Evolutionary conservation across 2,888 invertebrate species (phyloP), one percentile per base, ranked within the genome.

Genomic region (Zele albiditarsus): DNA sequence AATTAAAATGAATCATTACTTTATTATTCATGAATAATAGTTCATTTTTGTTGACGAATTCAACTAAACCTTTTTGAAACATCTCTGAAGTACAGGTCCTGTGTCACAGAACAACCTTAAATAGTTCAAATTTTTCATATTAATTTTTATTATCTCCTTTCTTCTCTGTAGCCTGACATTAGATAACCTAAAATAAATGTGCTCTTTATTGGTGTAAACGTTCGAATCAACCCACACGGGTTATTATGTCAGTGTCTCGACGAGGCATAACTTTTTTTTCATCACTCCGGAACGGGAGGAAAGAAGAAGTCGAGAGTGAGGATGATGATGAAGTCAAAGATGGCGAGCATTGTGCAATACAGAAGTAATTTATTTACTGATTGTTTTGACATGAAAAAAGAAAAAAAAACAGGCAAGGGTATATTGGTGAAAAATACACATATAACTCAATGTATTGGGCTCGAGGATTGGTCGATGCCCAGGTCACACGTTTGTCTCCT

Each of bases 221-320:
- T 58, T 38, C 14, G 42, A 38, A 33, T 27, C 67, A 8, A 46
- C 73, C 73, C 58, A 73, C 73, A 46, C 73, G 42, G 42, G 73
- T 73, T 66, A 67, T 73, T 73, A 73, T 73, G 73, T 73, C 73
- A 73, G 73, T 67, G 67, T 60, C 53, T 53, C 53, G 53, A 23
- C 67, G 42, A 12, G 31, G 28, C 31, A 67, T 67, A 67, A 57
- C 8, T 53, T 53, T 53, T 53, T 53, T 53, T 20, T 6, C 46
- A n/a, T 5, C 46, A n/a, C 46, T 46, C 16, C n/a, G 31, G 20
- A 63, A 38, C 38, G 38, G 38, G 38, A 12, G 38, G 38, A 38
- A 38, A 65, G 23, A 57, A 23, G n/a, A 3, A 63, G 33, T 63
- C 8, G 10, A 20, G 8, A 20, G 53, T 2, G 60, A 3, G 1